Evolutionary conservation across 2,888 invertebrate genomes (phyloP).

Genomic region (Cryptus armator): DNA sequence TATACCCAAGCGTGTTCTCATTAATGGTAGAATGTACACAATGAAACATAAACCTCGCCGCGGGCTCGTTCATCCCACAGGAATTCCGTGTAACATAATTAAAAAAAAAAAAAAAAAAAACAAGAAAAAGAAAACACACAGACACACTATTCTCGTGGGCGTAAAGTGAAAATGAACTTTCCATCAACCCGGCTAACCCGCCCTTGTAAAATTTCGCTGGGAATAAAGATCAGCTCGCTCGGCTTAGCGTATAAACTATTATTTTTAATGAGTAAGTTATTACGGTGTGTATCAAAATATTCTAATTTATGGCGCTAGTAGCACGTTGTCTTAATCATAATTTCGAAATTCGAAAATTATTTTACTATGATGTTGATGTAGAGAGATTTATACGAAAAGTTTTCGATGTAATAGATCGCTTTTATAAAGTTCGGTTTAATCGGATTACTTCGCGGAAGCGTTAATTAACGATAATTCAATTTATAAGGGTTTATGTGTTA

Average conservation of each 20-base stretch:
- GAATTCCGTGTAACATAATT: constrained; percentile 18
- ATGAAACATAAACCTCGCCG: constrained; percentile 41
- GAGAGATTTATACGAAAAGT: background rate
- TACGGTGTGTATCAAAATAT: too few species aligned
- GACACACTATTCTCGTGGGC: background rate
- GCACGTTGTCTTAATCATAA: too few species aligned
- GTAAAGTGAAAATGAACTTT: constrained; percentile 3
- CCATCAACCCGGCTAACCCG: background rate
- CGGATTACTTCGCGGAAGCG: background rate
- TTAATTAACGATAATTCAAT: background rate
- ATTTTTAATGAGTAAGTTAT: too few species aligned
- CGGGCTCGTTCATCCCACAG: constrained; percentile 13
- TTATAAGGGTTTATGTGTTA: background rate
- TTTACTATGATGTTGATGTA: background rate
- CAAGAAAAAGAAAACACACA: background rate
- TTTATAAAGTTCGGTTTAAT: background rate
- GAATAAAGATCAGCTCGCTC: too few species aligned
- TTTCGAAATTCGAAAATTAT: too few species aligned
- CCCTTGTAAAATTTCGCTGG: too few species aligned
- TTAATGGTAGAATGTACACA: constrained; percentile 28
- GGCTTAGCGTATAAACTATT: too few species aligned
- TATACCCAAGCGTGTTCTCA: constrained; percentile 38
- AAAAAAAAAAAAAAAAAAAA: background rate
- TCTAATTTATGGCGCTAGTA: too few species aligned
- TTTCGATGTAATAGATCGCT: background rate